Percentiles rank a stretch among this genome's conserved stretches.
These are phyloP conservation scores for Dolichallabes microphthalmus DNA, from an alignment of 2,113 vertebrate species.

Conservation along the genomic window DNA sequence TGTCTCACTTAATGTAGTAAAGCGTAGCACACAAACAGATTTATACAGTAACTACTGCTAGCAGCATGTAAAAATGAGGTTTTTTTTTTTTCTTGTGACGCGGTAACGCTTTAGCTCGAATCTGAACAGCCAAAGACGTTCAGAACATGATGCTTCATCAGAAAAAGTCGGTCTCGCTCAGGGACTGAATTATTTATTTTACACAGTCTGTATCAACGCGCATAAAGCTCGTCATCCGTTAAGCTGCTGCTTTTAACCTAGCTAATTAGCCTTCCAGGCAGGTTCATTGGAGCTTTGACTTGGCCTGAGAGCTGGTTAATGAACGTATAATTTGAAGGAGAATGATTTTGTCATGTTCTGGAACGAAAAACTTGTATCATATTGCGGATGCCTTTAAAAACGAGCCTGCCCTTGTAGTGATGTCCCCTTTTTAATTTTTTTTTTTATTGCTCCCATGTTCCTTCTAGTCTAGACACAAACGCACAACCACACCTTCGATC, in stretches of 20 bases:
- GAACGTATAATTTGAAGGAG: not conserved
- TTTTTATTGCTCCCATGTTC: not conserved
- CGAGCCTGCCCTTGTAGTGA: too few relatives aligned
- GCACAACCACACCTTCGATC: not conserved
- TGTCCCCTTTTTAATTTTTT: not conserved
- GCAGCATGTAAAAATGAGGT: not conserved
- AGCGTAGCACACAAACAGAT: not conserved
- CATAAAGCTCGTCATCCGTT: not conserved
- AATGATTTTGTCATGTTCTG: conserved; percentile 5
- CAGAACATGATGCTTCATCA: not conserved
- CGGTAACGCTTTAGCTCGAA: too few relatives aligned
- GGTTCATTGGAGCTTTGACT: not conserved
- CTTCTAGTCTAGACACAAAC: not conserved
- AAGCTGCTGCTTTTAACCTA: not conserved
- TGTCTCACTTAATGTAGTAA: too few relatives aligned
- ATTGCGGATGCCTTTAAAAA: not conserved
- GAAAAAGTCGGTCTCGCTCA: not conserved
- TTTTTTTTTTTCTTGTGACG: too few relatives aligned
- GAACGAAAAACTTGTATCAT: not conserved
- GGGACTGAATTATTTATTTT: too few relatives aligned
- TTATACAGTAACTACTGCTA: not conserved
- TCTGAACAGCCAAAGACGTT: not conserved
- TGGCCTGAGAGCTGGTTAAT: not conserved
- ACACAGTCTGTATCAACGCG: not conserved
- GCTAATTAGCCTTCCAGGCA: not conserved